A percentile compares a stretch with the other conserved stretches of the same genome.
These are phyloP conservation scores for Octodon degus DNA, from an alignment of 2,113 vertebrate genomes.

Conservation along the genomic window DNA sequence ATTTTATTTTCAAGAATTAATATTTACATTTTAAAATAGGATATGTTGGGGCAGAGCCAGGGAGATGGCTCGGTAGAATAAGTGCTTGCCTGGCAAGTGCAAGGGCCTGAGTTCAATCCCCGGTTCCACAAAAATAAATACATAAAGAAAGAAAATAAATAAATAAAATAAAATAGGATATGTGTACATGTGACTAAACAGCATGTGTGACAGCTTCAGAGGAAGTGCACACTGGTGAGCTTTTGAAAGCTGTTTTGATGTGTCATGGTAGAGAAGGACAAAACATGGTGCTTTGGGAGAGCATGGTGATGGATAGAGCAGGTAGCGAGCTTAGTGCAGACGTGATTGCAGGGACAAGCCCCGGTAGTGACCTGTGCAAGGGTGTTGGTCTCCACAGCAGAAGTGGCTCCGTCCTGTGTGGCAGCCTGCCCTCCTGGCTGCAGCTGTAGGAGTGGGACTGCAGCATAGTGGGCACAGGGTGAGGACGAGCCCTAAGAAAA, in stretches of 20 bases:
- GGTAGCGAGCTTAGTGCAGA: too few species aligned
- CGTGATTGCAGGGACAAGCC: too few species aligned
- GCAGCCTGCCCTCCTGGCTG: neutral
- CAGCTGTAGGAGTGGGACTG: neutral
- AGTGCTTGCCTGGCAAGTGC: too few species aligned
- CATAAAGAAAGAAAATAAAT: too few species aligned
- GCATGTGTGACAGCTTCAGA: neutral
- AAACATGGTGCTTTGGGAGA: constrained; percentile 54
- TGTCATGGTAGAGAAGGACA: constrained; percentile 46
- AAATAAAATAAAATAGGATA: neutral
- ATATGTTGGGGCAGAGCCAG: too few species aligned
- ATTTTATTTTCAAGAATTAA: constrained; percentile 54
- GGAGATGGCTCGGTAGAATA: too few species aligned
- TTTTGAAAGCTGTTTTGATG: constrained; percentile 50
- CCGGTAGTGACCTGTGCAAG: constrained; percentile 38
- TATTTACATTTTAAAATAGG: neutral
- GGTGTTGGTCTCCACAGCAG: neutral
- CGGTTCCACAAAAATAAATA: too few species aligned
- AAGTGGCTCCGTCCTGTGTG: neutral
- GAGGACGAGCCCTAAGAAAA: neutral
- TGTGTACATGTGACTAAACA: neutral
- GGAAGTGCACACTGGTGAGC: neutral
- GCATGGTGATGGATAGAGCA: neutral
- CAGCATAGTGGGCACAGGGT: too few species aligned
- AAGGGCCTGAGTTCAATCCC: too few species aligned